These are phyloP conservation scores for Tridacna crocea DNA, from an alignment of 2,888 invertebrate species.

Conservation along the genomic window DNA sequence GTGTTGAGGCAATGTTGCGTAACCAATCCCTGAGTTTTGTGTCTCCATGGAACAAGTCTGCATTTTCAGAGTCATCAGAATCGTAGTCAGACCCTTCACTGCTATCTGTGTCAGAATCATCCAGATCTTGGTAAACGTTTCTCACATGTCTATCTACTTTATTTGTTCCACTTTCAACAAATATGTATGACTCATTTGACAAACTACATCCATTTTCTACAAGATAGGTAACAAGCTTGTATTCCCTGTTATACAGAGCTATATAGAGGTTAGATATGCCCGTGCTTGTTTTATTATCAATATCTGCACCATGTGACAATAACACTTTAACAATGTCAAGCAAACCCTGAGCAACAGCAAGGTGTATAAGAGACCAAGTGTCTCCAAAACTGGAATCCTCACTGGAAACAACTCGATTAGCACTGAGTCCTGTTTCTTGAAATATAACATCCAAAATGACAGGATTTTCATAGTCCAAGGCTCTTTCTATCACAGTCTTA, in stretches of 20 bases:
- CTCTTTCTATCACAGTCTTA: conserved; percentile 56
- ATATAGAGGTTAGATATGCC: conserved; percentile 54
- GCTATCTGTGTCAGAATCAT: conserved; percentile 30
- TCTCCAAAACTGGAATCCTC: conserved; percentile 43
- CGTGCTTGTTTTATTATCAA: conserved; percentile 43
- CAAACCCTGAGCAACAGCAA: conserved; percentile 19
- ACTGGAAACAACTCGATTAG: conserved; percentile 31
- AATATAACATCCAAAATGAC: conserved; percentile 55
- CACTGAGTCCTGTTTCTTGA: conserved; percentile 37
- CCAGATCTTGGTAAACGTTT: background rate
- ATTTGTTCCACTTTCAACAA: background rate
- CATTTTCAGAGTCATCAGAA: conserved; percentile 25
- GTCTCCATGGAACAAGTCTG: conserved; percentile 45
- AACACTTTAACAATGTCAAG: conserved; percentile 49
- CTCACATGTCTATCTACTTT: background rate
- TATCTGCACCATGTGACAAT: conserved; percentile 64
- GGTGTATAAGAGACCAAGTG: conserved; percentile 26
- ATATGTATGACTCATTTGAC: conserved; percentile 28
- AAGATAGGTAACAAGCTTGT: conserved; percentile 57
- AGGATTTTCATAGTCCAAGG: conserved; percentile 58
- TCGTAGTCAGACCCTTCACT: conserved; percentile 34
- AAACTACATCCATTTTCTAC: conserved; percentile 58
- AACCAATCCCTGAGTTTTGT: conserved; percentile 40
- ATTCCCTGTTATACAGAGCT: conserved; percentile 54
- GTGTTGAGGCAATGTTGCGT: conserved; percentile 16